Evolutionary conservation across 2,797 vertebrate genomes (phyloP).

Genomic region (Periparus ater): DNA sequence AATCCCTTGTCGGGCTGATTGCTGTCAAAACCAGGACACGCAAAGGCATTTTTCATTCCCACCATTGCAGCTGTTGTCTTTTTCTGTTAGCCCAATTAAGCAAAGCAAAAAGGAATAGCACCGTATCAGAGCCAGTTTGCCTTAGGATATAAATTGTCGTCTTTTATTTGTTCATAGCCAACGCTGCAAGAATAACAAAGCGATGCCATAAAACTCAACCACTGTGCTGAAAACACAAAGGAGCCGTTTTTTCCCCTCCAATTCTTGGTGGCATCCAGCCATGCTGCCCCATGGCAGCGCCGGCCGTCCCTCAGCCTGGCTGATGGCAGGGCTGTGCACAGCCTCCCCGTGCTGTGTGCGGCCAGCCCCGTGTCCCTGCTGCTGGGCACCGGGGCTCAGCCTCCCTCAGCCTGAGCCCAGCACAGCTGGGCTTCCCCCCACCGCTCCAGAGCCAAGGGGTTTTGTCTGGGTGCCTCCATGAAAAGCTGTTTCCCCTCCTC

Average conservation of each 20-base stretch:
- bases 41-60: slow-evolving; percentile 53
- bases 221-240: slow-evolving; percentile 53
- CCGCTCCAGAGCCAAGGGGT: neutral
- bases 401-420: neutral
- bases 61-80: slow-evolving; percentile 55
- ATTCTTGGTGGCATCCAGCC: neutral
- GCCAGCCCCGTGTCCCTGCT: neutral
- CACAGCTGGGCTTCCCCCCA: neutral
- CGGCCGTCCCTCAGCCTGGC: neutral
- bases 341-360: fast-evolving
- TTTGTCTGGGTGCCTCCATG: neutral
- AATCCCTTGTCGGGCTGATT: slow-evolving; percentile 40
- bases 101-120: slow-evolving; percentile 44
- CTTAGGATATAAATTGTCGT: slow-evolving; percentile 40
- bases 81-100: slow-evolving; percentile 65
- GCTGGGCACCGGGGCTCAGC: neutral
- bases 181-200: slow-evolving; percentile 33
- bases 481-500: neutral
- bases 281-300: neutral
- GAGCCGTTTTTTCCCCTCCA: slow-evolving; percentile 11
- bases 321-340: neutral
- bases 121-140: slow-evolving; percentile 29
- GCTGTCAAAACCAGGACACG: slow-evolving; percentile 51
- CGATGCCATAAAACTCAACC: neutral
- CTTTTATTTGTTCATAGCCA: slow-evolving; percentile 43